Percentiles rank a stretch among this genome's conserved stretches.
Evolutionary conservation across 2,888 invertebrate genomes (phyloP).

Genomic region (Phrixothrix hirtus): DNA sequence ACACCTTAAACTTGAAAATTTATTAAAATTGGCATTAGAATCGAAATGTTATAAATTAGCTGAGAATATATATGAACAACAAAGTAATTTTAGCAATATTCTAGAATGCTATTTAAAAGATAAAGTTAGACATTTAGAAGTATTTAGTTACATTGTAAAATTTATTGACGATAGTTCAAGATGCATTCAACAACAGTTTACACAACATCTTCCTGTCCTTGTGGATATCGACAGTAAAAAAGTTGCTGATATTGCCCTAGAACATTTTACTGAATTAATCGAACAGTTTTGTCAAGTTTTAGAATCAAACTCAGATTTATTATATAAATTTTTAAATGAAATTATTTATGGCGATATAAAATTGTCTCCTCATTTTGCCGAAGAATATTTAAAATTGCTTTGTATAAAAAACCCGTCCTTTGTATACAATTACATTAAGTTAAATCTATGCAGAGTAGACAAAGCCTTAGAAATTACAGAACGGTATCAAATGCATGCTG

Average conservation of each 20-base stretch:
- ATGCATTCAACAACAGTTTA: constrained; percentile 56
- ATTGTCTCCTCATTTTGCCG: constrained; percentile 59
- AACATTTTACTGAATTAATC: constrained; percentile 59
- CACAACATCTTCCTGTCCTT: constrained; percentile 58
- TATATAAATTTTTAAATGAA: constrained; percentile 64
- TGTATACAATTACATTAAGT: constrained; percentile 60
- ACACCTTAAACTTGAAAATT: constrained; percentile 62
- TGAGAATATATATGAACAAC: constrained; percentile 68
- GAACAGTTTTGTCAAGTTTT: constrained; percentile 57
- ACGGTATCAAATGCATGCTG: constrained; percentile 64
- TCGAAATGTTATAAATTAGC: constrained; percentile 73
- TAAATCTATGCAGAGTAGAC: constrained; percentile 65
- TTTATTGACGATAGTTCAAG: constrained; percentile 54
- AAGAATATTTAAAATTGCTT: constrained; percentile 66
- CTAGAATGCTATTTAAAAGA: constrained; percentile 71
- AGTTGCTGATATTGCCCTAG: constrained; percentile 65
- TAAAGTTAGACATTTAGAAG: constrained; percentile 63
- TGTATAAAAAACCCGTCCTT: constrained; percentile 61
- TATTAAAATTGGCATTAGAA: constrained; percentile 65
- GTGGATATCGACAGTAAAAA: constrained; percentile 64
- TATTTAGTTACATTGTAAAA: constrained; percentile 63
- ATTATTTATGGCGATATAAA: constrained; percentile 54
- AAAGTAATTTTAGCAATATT: constrained; percentile 64
- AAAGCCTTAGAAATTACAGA: constrained; percentile 67
- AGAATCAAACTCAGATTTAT: constrained; percentile 52